Percentiles rank a stretch among this genome's conserved stretches.
Conservation (phyloP, 2,113 vertebrate species). For the Leptocoma aspasia region DNA sequence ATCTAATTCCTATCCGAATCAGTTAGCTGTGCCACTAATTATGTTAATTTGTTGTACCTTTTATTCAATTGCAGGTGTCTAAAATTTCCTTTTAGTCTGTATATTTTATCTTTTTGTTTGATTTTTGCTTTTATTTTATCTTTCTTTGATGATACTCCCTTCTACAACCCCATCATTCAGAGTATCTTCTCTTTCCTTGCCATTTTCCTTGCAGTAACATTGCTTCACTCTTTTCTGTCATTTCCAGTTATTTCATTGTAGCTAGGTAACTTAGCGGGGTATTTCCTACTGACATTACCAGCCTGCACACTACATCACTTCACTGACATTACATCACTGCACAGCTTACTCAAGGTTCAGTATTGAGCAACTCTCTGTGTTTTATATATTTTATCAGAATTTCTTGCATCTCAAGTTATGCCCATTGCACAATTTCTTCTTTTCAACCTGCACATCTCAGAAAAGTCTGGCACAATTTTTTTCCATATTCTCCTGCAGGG, state of each 20-base stretch:
- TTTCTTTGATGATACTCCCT: not conserved
- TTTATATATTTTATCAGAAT: not conserved
- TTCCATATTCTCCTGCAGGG: not conserved
- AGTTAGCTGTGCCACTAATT: not conserved
- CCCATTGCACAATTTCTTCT: not conserved
- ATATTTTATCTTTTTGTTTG: not conserved
- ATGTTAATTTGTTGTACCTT: not conserved
- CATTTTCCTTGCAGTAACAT: not conserved
- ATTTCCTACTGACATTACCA: not conserved
- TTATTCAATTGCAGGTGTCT: not conserved
- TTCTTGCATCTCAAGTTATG: not conserved
- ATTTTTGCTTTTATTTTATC: not conserved
- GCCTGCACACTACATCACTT: no score
- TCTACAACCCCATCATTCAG: not conserved
- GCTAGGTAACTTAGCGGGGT: not conserved
- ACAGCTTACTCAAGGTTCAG: not conserved
- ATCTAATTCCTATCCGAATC: not conserved
- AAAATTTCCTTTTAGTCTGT: not conserved
- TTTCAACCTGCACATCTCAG: not conserved
- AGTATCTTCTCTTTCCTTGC: not conserved
- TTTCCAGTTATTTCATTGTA: not conserved
- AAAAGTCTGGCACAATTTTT: not conserved
- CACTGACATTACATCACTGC: no score
- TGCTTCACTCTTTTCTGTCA: not conserved
- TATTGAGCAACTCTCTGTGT: not conserved